Conservation (phyloP, 2,797 vertebrate species). For the Neosalanx taihuensis region DNA sequence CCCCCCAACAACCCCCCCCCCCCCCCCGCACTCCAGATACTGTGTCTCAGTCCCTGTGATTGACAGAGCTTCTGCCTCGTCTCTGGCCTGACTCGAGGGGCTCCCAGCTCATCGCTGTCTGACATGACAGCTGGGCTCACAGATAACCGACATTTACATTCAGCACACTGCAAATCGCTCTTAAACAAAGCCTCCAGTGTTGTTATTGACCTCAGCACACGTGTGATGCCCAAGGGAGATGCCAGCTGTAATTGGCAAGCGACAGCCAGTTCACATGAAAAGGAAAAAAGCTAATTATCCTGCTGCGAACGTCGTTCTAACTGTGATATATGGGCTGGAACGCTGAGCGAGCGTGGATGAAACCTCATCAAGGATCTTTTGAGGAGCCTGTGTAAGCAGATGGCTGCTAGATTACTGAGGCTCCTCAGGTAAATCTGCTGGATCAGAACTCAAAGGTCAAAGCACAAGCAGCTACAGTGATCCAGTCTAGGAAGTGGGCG, state of each 20-base stretch:
- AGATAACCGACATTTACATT: too few relatives aligned
- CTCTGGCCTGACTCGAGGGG: too few relatives aligned
- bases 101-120: too few relatives aligned
- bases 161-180: background rate
- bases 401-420: constrained; percentile 50
- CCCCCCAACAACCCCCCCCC: too few relatives aligned
- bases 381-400: constrained; percentile 53
- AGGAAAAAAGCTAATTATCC: too few relatives aligned
- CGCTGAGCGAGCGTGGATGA: background rate
- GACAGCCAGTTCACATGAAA: constrained; percentile 5
- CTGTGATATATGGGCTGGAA: constrained; percentile 2
- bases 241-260: constrained; percentile 24
- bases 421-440: constrained; percentile 37
- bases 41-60: too few relatives aligned
- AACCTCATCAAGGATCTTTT: constrained; percentile 49
- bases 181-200: background rate
- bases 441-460: constrained; percentile 48
- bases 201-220: background rate
- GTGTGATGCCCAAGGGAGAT: too few relatives aligned
- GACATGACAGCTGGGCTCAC: too few relatives aligned
- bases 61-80: too few relatives aligned
- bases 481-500: background rate
- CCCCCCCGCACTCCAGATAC: too few relatives aligned
- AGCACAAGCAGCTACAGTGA: background rate
- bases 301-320: too few relatives aligned